Evolutionary conservation across 92 coral and sea anemone species (phyloP), one percentile per base, ranked within the genome.

Genomic region (Muricea muricata): DNA sequence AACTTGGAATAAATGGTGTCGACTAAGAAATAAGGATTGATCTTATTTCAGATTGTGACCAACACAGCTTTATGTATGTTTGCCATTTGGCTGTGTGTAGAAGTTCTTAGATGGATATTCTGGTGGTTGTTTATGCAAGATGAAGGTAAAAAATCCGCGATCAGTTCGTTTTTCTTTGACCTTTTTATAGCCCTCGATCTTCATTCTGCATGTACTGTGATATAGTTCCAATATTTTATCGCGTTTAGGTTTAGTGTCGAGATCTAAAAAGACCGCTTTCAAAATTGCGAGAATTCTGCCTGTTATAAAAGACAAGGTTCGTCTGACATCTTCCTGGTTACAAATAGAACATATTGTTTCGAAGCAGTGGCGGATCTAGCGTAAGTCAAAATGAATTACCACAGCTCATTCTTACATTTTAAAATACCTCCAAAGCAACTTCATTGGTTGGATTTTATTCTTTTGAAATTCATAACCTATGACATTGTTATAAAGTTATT

Each of bases 91-190:
- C 90, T 92, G 50, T 89, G 81, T 34, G 48, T 81, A 31, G 99
- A 96, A 80, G 79, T 96, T 40, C 81, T 96, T 9, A 85, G 99
- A 45, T 92, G 97, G 97, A 31, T 91, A 23, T 45, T 89, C 69
- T 83, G 93, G 65, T 96, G 99, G 99, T 81, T 93, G 34, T 93
- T 96, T 73, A 87, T 89, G 68, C 97, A 90, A 82, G 99, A 96
- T 80, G 91, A 93, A 91, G 91, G 99, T 93, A 87, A 71, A 90
- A 29, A 63, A n/a, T n/a, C n/a, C n/a, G n/a, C n/a, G n/a, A n/a
- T n/a, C n/a, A n/a, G n/a, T n/a, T n/a, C n/a, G n/a, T n/a, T n/a
- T n/a, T n/a, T n/a, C n/a, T n/a, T n/a, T n/a, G n/a, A n/a, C n/a
- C n/a, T n/a, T n/a, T n/a, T n/a, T n/a, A n/a, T n/a, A n/a, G n/a